These are phyloP conservation scores for Cheilinus undulatus DNA, from an alignment of 2,113 vertebrate genomes.

Conservation along the genomic window DNA sequence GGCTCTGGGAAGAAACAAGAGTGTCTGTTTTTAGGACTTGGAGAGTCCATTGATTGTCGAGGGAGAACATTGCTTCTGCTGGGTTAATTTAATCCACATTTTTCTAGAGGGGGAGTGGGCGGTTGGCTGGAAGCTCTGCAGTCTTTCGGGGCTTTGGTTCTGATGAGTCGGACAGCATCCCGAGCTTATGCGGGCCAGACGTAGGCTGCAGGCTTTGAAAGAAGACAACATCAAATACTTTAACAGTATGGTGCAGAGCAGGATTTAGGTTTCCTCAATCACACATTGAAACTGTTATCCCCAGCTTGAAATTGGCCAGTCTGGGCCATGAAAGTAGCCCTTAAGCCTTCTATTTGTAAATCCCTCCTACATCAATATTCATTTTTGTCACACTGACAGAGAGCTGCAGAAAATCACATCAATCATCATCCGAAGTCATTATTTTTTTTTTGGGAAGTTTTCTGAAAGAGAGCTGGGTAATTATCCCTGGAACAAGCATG, in stretches of 20 bases:
- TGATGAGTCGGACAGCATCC: constrained; percentile 72
- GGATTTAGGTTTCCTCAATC: constrained; percentile 48
- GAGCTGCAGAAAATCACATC: constrained; percentile 53
- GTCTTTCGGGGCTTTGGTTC: constrained; percentile 58
- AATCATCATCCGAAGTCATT: constrained; percentile 46
- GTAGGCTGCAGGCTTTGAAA: constrained; percentile 54
- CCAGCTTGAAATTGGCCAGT: constrained; percentile 48
- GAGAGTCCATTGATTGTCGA: constrained; percentile 68
- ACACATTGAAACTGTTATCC: constrained; percentile 59
- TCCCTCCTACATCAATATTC: constrained; percentile 45
- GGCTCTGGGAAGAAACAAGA: constrained; percentile 53
- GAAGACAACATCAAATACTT: constrained; percentile 49
- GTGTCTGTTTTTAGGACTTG: constrained; percentile 71
- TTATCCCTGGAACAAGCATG: constrained; percentile 29
- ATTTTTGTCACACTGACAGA: constrained; percentile 52
- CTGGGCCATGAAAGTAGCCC: constrained; percentile 41
- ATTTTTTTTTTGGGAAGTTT: constrained; percentile 49
- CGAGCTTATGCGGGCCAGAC: constrained; percentile 59
- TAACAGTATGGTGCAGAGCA: constrained; percentile 16
- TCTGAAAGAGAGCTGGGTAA: constrained; percentile 20
- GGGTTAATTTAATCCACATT: constrained; percentile 82
- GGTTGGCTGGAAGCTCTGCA: constrained; percentile 51
- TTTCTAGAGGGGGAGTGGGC: constrained; percentile 37
- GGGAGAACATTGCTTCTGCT: constrained; percentile 72
- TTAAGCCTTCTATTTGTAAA: constrained; percentile 57